Evolutionary conservation across 2,888 invertebrate genomes (phyloP).

Genomic region (Abscondita cerata): DNA sequence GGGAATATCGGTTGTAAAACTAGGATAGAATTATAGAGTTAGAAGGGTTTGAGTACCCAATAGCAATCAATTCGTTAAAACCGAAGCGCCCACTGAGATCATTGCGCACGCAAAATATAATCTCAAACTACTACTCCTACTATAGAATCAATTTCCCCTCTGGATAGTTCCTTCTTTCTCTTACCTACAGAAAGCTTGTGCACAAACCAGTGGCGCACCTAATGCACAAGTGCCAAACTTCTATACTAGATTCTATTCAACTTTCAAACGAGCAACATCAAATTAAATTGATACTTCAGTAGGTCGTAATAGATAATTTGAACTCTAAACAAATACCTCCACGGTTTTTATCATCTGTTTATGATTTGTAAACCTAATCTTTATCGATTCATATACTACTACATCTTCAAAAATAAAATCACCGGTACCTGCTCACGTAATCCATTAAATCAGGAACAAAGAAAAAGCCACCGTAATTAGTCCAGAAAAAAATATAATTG

Average conservation of each 20-base stretch:
- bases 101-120: conserved; percentile 58
- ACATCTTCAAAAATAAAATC: too few relatives aligned
- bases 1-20: conserved; percentile 31
- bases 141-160: conserved; percentile 48
- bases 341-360: conserved; percentile 26
- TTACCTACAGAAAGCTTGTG: conserved; percentile 40
- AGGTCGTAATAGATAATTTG: conserved; percentile 52
- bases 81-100: conserved; percentile 57
- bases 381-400: too few relatives aligned
- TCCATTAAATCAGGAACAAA: too few relatives aligned
- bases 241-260: conserved; percentile 61
- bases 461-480: too few relatives aligned
- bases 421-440: too few relatives aligned
- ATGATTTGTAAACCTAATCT: conserved; percentile 7
- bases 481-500: too few relatives aligned
- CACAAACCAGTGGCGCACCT: conserved; percentile 59
- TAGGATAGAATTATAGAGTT: conserved; percentile 44
- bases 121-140: conserved; percentile 53
- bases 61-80: conserved; percentile 67
- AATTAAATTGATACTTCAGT: conserved; percentile 54
- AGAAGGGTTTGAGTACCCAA: conserved; percentile 64
- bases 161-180: conserved; percentile 46
- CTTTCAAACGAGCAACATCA: conserved; percentile 65
- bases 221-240: conserved; percentile 58
- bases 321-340: conserved; percentile 48